Evolutionary conservation across 2,797 vertebrate species (phyloP).

Genomic region (Tarsius wallacei): DNA sequence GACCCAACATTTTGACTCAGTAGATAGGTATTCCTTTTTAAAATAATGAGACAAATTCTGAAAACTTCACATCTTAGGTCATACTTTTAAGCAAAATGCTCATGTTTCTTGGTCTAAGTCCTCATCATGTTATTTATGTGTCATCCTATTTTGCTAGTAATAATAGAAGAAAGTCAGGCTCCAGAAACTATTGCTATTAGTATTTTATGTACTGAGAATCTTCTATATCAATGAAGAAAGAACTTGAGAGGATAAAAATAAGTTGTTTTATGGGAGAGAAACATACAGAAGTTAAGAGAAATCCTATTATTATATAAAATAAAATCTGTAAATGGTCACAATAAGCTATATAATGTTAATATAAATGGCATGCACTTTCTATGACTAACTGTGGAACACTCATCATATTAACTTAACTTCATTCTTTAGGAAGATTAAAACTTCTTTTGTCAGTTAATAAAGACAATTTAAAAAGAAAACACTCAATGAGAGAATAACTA

Average conservation of each 20-base stretch:
- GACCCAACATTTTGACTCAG: constrained; percentile 50
- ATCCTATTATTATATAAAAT: constrained; percentile 27
- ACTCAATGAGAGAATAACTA: background rate
- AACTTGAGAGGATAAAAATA: background rate
- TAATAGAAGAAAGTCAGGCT: background rate
- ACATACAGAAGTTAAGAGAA: constrained; percentile 39
- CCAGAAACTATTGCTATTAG: constrained; percentile 53
- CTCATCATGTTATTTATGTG: background rate
- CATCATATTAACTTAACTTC: background rate
- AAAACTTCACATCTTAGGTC: constrained; percentile 37
- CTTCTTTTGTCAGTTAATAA: background rate
- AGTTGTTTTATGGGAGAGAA: constrained; percentile 2
- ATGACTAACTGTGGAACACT: background rate
- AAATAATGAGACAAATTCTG: constrained; percentile 43
- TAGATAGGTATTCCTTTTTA: background rate
- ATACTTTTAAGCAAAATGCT: constrained; percentile 34
- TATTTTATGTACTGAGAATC: constrained; percentile 44
- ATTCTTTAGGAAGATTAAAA: background rate
- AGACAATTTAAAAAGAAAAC: background rate
- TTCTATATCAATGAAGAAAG: constrained; percentile 55
- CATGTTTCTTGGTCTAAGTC: background rate
- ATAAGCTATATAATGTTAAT: background rate
- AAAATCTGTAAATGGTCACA: background rate
- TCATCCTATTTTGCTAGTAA: background rate
- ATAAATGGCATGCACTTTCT: constrained; percentile 6